Percentiles rank a stretch among this genome's conserved stretches.
Evolutionary conservation across 1,140 invertebrate genomes (phyloP).

Genomic region (Lepeophtheirus salmonis): DNA sequence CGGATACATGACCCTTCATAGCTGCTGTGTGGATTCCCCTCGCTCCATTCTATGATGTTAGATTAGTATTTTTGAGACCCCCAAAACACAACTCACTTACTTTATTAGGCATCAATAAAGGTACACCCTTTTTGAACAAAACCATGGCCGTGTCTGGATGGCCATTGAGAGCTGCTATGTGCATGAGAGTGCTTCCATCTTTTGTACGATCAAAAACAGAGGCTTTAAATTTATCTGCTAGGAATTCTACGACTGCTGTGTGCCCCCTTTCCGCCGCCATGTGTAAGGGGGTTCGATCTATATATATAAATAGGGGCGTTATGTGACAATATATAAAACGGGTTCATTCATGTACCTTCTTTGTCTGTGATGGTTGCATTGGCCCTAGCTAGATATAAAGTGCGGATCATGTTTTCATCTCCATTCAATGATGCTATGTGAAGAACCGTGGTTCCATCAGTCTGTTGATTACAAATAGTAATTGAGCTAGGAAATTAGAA

Average conservation of each 20-base stretch:
- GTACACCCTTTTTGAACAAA: constrained; percentile 77
- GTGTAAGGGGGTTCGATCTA: constrained; percentile 88
- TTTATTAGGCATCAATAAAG: constrained; percentile 97
- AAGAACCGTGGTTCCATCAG: constrained; percentile 72
- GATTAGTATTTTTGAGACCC: too few species aligned
- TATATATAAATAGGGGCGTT: constrained; percentile 6
- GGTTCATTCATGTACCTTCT: constrained; percentile 39
- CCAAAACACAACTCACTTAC: constrained; percentile 27
- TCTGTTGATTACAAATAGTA: constrained; percentile 31
- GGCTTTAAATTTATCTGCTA: constrained; percentile 94
- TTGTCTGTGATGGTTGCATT: constrained; percentile 82
- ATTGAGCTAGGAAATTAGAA: not conserved
- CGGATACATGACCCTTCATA: constrained; percentile 69
- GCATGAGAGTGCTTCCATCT: constrained; percentile 94
- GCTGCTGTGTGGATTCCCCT: constrained; percentile 81
- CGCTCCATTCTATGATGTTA: constrained; percentile 45
- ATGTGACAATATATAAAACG: too few species aligned
- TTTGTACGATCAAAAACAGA: constrained; percentile 82
- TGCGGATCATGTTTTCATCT: constrained; percentile 79
- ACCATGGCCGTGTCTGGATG: constrained; percentile 96
- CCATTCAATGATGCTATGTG: constrained; percentile 89
- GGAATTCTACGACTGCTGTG: constrained; percentile 76
- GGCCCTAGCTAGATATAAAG: constrained; percentile 79
- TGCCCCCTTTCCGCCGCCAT: constrained; percentile 91
- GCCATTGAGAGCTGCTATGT: constrained; percentile 85